Evolutionary conservation across 64 coral and sea anemone species (phyloP), one percentile per base, ranked within the genome.

Genomic region (Platygyra sinensis): DNA sequence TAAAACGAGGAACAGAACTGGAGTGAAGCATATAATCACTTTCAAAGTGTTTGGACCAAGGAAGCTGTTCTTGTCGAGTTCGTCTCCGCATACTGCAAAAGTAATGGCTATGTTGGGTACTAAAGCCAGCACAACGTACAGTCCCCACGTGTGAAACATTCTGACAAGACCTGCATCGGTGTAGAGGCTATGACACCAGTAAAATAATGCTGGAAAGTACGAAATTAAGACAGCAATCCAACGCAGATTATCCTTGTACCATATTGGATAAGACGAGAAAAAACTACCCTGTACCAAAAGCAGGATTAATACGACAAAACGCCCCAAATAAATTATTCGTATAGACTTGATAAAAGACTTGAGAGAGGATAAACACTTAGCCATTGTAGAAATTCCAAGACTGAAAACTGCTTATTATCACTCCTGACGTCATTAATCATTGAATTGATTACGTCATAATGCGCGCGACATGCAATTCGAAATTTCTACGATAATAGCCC

Each of bases 21-120:
- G 86, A 0, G 77, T 42, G 10, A 91, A 5, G n/a, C 89, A 95
- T 17, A 92, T 17, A 0, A 72, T 84, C 6, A 50, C 49, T 72
- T 85, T 89, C 20, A 95, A 65, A 18, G 25, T 13, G 62, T 88
- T 95, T 14, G 86, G 89, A 0, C 94, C 79, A 57, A 95, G 87
- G 24, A 72, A 82, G 8, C 30, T 81, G 0, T 75, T n/a, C 10
- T 61, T 89, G n/a, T 92, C 86, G 8, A 95, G 86, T 5, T 72
- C 83, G 30, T 94, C 57, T 52, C 54, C 78, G 5, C 32, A 32
- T 24, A 64, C 7, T 19, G 18, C 36, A 67, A 42, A 64, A 2
- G 16, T 64, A 17, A 39, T 20, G 17, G 31, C 29, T 22, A 65
- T 83, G 18, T 10, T 65, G 19, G 20, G 60, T 12, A 83, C 20